These are phyloP conservation scores for Cantharis nigra DNA, from an alignment of 2,888 invertebrate species.

Conservation along the genomic window DNA sequence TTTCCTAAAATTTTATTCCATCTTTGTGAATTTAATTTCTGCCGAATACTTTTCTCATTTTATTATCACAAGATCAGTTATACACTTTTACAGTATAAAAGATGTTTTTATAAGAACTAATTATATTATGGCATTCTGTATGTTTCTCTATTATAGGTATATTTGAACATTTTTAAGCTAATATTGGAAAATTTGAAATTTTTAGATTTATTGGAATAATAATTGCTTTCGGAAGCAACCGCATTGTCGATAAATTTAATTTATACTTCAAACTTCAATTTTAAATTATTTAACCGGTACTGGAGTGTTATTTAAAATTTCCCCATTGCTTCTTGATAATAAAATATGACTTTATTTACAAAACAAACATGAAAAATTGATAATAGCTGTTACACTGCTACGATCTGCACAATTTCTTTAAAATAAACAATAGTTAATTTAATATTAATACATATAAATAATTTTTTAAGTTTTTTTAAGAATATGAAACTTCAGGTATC, in stretches of 20 bases:
- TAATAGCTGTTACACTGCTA: neutral
- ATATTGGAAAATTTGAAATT: neutral
- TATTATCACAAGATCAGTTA: neutral
- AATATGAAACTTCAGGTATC: no score
- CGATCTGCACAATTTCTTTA: neutral
- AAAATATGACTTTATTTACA: neutral
- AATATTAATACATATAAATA: no score
- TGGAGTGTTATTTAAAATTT: neutral
- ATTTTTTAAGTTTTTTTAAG: no score
- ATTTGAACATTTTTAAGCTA: neutral
- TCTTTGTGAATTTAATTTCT: neutral
- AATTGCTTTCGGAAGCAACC: neutral
- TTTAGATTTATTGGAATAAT: neutral
- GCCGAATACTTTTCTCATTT: neutral
- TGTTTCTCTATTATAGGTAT: no score
- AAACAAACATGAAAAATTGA: neutral
- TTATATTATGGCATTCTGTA: no score
- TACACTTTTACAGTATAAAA: no score
- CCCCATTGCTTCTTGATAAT: neutral
- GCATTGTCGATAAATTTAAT: neutral
- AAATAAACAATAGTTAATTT: no score
- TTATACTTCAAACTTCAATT: neutral
- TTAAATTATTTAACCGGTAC: neutral
- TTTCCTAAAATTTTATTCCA: neutral
- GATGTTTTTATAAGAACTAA: no score